Percentiles rank a stretch among this genome's conserved stretches.
Conservation (phyloP, 2,797 vertebrate species). For the Scomberomorus guttatus region DNA sequence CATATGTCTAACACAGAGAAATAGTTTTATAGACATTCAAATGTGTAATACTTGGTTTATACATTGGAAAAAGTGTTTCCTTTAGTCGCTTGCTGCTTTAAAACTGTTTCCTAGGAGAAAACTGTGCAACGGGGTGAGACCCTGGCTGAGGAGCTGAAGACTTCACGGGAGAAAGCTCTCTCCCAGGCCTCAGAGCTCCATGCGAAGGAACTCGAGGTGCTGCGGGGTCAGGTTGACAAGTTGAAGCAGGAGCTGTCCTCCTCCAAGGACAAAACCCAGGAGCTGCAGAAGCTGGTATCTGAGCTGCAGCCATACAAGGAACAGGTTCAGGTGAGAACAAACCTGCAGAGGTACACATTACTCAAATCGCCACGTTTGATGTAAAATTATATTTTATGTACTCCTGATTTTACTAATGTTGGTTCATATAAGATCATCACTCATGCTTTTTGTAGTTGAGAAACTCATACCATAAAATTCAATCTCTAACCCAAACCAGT, state of each 20-base stretch:
- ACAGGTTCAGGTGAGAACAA: slow-evolving; percentile 86
- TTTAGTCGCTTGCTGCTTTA: background rate
- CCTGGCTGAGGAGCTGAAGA: slow-evolving; percentile 85
- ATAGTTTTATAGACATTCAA: background rate
- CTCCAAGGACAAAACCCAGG: slow-evolving; percentile 78
- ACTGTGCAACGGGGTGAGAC: slow-evolving; percentile 79
- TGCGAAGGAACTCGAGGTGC: slow-evolving; percentile 73
- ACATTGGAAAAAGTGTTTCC: background rate
- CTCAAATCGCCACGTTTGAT: background rate
- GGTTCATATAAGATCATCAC: background rate
- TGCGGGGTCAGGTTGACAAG: slow-evolving; percentile 80
- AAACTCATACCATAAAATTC: background rate
- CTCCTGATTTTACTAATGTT: background rate
- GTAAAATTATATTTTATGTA: background rate
- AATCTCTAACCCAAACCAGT: background rate
- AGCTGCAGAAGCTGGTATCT: slow-evolving; percentile 84
- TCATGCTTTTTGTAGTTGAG: background rate
- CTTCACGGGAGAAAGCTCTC: slow-evolving; percentile 84
- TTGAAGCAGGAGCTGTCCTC: slow-evolving; percentile 82
- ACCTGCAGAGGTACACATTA: background rate
- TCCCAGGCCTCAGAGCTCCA: slow-evolving; percentile 83
- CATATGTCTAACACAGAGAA: background rate
- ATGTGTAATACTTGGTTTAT: background rate
- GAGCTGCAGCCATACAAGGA: slow-evolving; percentile 89
- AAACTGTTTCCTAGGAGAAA: slow-evolving; percentile 84